Evolutionary conservation across 2,888 invertebrate species (phyloP).

Genomic region (Amphimallon solstitiale): DNA sequence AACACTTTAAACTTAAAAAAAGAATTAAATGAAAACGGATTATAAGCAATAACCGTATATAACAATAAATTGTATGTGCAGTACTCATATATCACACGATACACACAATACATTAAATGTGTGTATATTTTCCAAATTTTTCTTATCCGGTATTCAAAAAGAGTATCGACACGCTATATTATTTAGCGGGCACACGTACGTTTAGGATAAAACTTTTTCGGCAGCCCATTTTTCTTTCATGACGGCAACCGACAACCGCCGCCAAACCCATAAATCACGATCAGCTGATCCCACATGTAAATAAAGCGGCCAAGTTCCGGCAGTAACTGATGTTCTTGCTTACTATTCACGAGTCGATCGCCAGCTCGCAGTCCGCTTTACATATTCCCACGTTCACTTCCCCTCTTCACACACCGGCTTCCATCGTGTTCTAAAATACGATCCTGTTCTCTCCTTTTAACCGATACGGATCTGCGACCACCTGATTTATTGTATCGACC

Average conservation of each 20-base stretch:
- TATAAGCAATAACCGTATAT: too few relatives aligned
- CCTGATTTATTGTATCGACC: slow-evolving; percentile 43
- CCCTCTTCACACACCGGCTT: neutral
- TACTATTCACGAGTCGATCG: slow-evolving; percentile 49
- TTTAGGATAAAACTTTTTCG: slow-evolving; percentile 6
- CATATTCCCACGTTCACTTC: slow-evolving; percentile 36
- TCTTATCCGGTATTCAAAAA: neutral
- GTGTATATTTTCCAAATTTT: too few relatives aligned
- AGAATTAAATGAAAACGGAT: too few relatives aligned
- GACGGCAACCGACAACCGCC: neutral
- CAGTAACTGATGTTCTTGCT: slow-evolving; percentile 50
- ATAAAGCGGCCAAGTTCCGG: slow-evolving; percentile 41
- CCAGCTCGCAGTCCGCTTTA: slow-evolving; percentile 43
- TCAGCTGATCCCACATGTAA: slow-evolving; percentile 40
- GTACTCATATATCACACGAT: too few relatives aligned
- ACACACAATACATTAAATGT: too few relatives aligned
- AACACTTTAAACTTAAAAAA: too few relatives aligned
- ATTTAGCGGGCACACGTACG: neutral
- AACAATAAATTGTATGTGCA: too few relatives aligned
- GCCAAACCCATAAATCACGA: slow-evolving; percentile 39
- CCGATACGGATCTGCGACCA: slow-evolving; percentile 43
- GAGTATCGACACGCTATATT: slow-evolving; percentile 7
- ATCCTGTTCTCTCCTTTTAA: neutral
- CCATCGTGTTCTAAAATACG: neutral
- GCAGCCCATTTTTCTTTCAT: slow-evolving; percentile 7